Conservation (phyloP, 2,113 vertebrate species). For the Tragelaphus strepsiceros region DNA sequence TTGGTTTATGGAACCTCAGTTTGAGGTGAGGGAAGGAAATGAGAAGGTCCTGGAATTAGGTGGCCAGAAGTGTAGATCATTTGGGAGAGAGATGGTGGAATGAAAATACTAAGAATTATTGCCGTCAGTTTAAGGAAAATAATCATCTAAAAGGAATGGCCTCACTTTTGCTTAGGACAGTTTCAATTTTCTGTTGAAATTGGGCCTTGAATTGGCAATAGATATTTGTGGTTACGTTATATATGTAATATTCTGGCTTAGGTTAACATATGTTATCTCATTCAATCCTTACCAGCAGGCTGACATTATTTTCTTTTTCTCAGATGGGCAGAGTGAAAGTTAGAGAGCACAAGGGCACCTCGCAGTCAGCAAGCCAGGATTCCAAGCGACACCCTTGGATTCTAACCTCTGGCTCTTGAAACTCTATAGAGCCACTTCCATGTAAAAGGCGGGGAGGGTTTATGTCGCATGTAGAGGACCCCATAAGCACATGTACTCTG, state of each 20-base stretch:
- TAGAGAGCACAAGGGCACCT: background rate
- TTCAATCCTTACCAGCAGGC: background rate
- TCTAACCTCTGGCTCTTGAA: background rate
- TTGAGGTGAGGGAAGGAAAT: background rate
- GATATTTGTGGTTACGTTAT: background rate
- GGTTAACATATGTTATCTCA: background rate
- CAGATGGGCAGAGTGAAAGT: background rate
- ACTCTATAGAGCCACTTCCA: background rate
- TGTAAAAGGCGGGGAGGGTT: background rate
- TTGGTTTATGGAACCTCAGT: background rate
- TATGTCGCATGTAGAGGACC: background rate
- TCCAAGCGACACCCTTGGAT: background rate
- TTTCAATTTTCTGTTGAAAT: background rate
- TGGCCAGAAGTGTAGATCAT: background rate
- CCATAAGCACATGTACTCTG: background rate
- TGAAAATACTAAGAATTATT: conserved; percentile 9
- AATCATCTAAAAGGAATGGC: background rate
- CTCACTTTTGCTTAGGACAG: background rate
- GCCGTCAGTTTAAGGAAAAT: background rate
- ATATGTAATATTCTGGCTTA: background rate
- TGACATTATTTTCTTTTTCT: conserved; percentile 31
- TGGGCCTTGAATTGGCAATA: background rate
- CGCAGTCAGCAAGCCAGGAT: background rate
- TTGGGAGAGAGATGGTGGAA: background rate
- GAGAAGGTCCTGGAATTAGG: background rate